A percentile compares a stretch with the other conserved stretches of the same genome.
These are phyloP conservation scores for Scaptomyza graminum DNA, from an alignment of 1,140 invertebrate genomes.

Conservation along the genomic window DNA sequence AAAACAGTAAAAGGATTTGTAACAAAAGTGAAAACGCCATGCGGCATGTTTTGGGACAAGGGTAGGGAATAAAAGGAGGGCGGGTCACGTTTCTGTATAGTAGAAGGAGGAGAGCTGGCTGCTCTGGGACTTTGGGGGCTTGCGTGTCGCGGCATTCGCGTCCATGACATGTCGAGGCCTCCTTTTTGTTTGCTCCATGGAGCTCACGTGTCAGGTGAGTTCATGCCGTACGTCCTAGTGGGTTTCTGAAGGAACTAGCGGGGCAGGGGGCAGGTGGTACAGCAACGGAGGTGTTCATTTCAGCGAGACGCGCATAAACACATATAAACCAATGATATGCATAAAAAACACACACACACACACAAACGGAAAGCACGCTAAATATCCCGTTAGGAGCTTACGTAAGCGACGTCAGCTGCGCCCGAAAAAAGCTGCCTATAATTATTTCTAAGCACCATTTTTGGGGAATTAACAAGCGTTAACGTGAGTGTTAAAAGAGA, in stretches of 20 bases:
- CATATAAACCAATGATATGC: constrained; percentile 70
- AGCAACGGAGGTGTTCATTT: constrained; percentile 57
- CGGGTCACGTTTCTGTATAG: neutral
- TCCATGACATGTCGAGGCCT: constrained; percentile 73
- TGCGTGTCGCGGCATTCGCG: constrained; percentile 67
- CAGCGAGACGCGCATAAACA: constrained; percentile 71
- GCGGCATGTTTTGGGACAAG: neutral
- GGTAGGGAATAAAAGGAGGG: neutral
- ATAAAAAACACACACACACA: constrained; percentile 40
- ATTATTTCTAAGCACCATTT: constrained; percentile 47
- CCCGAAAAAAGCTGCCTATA: constrained; percentile 53
- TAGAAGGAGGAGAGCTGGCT: neutral
- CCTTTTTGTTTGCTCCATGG: constrained; percentile 34
- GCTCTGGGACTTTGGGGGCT: constrained; percentile 33
- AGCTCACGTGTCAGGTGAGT: constrained; percentile 73
- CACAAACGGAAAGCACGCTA: constrained; percentile 38
- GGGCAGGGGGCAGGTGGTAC: too few species aligned
- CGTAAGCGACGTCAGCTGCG: constrained; percentile 52
- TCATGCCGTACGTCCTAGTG: constrained; percentile 1
- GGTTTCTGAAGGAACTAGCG: neutral
- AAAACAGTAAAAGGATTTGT: constrained; percentile 44
- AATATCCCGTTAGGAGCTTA: constrained; percentile 79
- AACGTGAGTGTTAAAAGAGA: neutral
- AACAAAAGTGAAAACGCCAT: constrained; percentile 56
- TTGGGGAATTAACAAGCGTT: constrained; percentile 22